Conservation (phyloP, 2,113 vertebrate genomes). For the Clarias macrocephalus region DNA sequence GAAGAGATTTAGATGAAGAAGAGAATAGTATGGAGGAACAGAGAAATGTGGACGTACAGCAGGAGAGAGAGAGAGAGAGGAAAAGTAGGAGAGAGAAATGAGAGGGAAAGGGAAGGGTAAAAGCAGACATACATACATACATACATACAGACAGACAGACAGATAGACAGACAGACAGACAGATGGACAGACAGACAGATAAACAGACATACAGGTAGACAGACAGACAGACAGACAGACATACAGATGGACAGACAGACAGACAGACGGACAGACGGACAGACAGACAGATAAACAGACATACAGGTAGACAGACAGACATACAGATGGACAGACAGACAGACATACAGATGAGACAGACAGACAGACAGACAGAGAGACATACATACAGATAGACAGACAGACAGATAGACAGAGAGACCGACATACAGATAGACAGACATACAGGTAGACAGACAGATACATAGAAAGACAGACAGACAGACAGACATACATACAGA, state of each 20-base stretch:
- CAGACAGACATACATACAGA: neutral
- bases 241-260: neutral
- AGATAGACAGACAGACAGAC: neutral
- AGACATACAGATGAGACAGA: neutral
- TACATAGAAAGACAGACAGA: neutral
- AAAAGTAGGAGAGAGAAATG: conserved; percentile 13
- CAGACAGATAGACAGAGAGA: no score
- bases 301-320: neutral
- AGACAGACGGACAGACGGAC: neutral
- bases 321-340: neutral
- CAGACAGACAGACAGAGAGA: neutral
- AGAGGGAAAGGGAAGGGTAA: neutral
- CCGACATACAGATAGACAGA: conserved; percentile 5
- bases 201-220: neutral
- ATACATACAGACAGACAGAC: no score
- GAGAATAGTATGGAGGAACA: conserved; percentile 23
- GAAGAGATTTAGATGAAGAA: neutral
- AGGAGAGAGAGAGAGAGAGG: conserved; percentile 3
- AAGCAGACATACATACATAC: neutral
- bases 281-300: neutral
- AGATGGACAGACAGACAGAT: neutral
- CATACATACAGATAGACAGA: neutral
- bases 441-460: neutral
- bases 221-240: neutral
- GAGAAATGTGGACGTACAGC: conserved; percentile 27